Evolutionary conservation across 2,113 vertebrate species (phyloP), one percentile per base, ranked within the genome.

Genomic region (Anarrhichthys ocellatus): DNA sequence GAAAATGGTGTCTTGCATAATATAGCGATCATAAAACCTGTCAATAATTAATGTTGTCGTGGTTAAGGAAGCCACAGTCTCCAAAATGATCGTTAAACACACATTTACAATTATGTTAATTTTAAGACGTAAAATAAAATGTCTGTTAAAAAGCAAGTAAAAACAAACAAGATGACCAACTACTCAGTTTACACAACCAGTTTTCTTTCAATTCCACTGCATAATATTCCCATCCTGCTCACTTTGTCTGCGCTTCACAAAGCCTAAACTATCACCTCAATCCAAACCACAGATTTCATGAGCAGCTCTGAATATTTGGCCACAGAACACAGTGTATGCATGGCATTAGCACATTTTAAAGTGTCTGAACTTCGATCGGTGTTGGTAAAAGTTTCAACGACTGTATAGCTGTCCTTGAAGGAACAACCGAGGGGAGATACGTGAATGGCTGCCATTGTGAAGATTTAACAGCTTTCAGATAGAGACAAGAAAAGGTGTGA

Each of bases 331-430:
- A 11, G 40, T 5, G 54, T 17, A 20, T 22, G 14, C 44, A 22
- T 70, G 78, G 22, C 24, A n/a, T 67, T 11, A 34, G 6, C 11
- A 48, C 69, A 56, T 29, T 15, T 78, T 20, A 17, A 36, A 68
- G 6, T 2, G 29, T 69, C 56, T 56, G 67, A 81, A 75, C 52
- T 61, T n/a, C 18, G 40, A 36, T 48, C 11, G 6, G 64, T 79
- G 70, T 78, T 67, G 72, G 36, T 70, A 58, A 73, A 82, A 78
- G 81, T 81, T 75, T 72, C 32, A 81, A 38, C 66, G 63, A 70
- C 77, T 85, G 81, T 52, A 48, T 4, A 22, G 20, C 50, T 52
- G 6, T 20, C 48, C 48, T 22, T 50, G 50, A 22, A 52, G 50
- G 50, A 52, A n/a, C 20, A 73, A 76, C 14, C 24, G 22, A 9